Percentiles rank a stretch among this genome's conserved stretches.
phyloP scores from a whole-genome alignment of 2,113 vertebrate species.

The Misgurnus mizolepis region DNA sequence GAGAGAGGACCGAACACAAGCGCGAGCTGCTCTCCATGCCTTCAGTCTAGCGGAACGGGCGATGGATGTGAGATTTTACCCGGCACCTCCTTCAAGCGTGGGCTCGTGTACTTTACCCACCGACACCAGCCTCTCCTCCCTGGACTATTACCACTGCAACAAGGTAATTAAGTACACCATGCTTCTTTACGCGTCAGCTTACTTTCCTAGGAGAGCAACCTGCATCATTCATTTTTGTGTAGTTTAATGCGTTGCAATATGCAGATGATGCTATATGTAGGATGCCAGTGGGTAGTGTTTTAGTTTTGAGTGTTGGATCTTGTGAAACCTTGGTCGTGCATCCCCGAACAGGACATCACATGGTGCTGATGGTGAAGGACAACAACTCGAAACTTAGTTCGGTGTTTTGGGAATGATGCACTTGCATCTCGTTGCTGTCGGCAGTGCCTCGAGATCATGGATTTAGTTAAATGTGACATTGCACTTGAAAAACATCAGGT shows the following conservation, averaged over 20 bases:
- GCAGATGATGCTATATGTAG: background rate
- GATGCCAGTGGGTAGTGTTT: background rate
- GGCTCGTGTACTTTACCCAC: conserved; percentile 89
- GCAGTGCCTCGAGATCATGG: conserved; percentile 19
- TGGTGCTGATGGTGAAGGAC: background rate
- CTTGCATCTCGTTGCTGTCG: conserved; percentile 20
- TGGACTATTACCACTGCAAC: conserved; percentile 97
- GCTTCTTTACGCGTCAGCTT: conserved; percentile 21
- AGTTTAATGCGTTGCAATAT: conserved; percentile 7
- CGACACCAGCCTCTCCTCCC: conserved; percentile 83
- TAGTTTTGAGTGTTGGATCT: background rate
- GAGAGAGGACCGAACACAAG: conserved; percentile 60
- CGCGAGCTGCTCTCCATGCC: conserved; percentile 77
- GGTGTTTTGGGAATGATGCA: background rate
- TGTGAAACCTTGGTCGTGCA: conserved; percentile 7
- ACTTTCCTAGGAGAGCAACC: conserved; percentile 5
- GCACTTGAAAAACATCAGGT: conserved; percentile 35
- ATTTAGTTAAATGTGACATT: conserved; percentile 36
- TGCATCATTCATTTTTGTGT: conserved; percentile 8
- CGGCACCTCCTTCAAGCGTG: conserved; percentile 91
- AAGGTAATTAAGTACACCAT: conserved; percentile 79
- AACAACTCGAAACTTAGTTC: conserved; percentile 32
- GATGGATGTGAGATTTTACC: conserved; percentile 96
- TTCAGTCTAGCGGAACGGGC: conserved; percentile 82
- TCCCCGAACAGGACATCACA: background rate